Evolutionary conservation across 2,797 vertebrate species (phyloP), one percentile per base, ranked within the genome.

Genomic region (Enoplosus armatus): DNA sequence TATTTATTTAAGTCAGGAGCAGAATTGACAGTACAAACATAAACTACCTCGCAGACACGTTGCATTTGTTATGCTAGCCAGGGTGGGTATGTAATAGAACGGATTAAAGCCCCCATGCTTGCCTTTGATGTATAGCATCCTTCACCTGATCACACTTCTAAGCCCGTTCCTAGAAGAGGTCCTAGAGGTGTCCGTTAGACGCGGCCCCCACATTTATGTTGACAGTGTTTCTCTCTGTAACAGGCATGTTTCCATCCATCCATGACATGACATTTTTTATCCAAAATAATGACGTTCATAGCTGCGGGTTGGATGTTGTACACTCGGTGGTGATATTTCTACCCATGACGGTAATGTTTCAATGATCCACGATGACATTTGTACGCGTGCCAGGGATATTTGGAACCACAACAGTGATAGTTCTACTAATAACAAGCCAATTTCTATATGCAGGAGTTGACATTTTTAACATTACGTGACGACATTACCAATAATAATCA

Each of bases 301-400:
- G 29, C 20, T 55, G 15, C n/a, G 39, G 48, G 39, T 55, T n/a
- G 29, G 43, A 63, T 62, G 9, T 55, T 27, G 31, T 33, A 33
- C 18, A 4, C 3, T 48, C 27, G n/a, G 11, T 37, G 29, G 48
- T 48, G 29, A 69, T 43, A 33, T 76, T 55, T 35, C 29, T 31
- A 62, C 14, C 9, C 2, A n/a, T 18, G 15, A 37, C 43, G 31
- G 5, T 24, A 31, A 41, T 50, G 33, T 50, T 58, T 58, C 43
- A 45, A 12, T 61, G n/a, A 69, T 45, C 56, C 48, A 53, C 39
- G 20, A 5, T 61, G 47, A 53, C 48, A 68, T 61, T 61, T 68
- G 18, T 9, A 47, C 3, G 66, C 14, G 45, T 54, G 48, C n/a
- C 74, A 54, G 26, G 5, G 27, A 18, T 45, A 45, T 45, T 18